A percentile compares a stretch with the other conserved stretches of the same genome.
Conservation (phyloP, 2,113 vertebrate genomes). For the Grammomys dolichurus region DNA sequence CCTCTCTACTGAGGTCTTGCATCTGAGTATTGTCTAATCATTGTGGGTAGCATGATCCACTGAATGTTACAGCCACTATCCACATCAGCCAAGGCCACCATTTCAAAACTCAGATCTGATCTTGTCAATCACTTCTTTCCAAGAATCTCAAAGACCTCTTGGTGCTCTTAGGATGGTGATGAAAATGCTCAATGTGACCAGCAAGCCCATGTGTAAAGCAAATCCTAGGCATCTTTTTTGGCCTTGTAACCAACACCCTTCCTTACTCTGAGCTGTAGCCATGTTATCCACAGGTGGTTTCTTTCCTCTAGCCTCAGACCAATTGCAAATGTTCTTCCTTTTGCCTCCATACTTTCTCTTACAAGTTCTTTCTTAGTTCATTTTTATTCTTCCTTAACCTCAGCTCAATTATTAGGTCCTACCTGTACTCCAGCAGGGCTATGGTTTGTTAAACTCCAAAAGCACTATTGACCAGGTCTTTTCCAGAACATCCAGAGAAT, state of each 20-base stretch:
- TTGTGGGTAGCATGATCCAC: neutral
- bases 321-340: neutral
- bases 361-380: neutral
- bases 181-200: neutral
- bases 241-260: neutral
- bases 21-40: neutral
- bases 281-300: neutral
- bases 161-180: neutral
- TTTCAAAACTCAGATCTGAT: neutral
- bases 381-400: neutral
- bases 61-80: neutral
- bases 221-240: neutral
- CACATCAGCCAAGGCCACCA: neutral
- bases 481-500: neutral
- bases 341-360: neutral
- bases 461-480: neutral
- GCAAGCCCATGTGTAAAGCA: neutral
- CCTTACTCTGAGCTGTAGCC: neutral
- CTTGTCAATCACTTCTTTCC: neutral
- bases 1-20: neutral
- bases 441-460: neutral
- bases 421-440: neutral
- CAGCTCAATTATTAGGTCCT: neutral
- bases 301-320: neutral
- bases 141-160: neutral